These are phyloP conservation scores for Eilema depressum DNA, from an alignment of 2,888 invertebrate genomes.

Conservation along the genomic window DNA sequence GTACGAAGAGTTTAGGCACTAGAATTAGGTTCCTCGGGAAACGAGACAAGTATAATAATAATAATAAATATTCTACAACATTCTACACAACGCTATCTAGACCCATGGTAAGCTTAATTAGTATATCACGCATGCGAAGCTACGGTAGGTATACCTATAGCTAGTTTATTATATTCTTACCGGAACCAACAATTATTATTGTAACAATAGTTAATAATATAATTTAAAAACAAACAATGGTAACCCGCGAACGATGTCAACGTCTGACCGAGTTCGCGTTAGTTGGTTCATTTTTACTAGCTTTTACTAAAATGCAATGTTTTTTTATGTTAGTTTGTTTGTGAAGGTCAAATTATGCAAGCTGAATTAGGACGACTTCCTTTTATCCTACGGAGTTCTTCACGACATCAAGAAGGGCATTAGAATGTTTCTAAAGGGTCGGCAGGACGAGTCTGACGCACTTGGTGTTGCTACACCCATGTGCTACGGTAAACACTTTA, in stretches of 20 bases:
- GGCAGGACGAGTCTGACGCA: too few relatives aligned
- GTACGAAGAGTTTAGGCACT: too few relatives aligned
- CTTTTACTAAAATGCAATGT: neutral
- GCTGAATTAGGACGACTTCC: neutral
- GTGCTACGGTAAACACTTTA: too few relatives aligned
- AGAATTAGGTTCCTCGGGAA: too few relatives aligned
- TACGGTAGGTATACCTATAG: too few relatives aligned
- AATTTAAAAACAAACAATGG: neutral
- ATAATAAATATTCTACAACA: too few relatives aligned
- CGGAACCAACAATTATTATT: neutral
- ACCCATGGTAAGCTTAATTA: too few relatives aligned
- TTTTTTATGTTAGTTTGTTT: neutral
- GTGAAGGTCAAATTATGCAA: neutral
- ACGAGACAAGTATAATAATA: neutral
- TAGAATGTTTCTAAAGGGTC: too few relatives aligned
- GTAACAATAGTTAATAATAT: conserved; percentile 1
- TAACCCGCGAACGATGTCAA: neutral
- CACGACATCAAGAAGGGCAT: too few relatives aligned
- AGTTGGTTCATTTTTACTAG: conserved; percentile 1
- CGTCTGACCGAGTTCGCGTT: neutral
- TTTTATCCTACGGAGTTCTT: too few relatives aligned
- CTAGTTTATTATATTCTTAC: neutral
- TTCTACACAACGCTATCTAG: too few relatives aligned
- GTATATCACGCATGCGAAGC: neutral
- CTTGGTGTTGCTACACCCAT: too few relatives aligned